Percentiles rank a stretch among this genome's conserved stretches.
Conservation (phyloP, 2,888 invertebrate species). For the Dicyrtoma fusca region DNA sequence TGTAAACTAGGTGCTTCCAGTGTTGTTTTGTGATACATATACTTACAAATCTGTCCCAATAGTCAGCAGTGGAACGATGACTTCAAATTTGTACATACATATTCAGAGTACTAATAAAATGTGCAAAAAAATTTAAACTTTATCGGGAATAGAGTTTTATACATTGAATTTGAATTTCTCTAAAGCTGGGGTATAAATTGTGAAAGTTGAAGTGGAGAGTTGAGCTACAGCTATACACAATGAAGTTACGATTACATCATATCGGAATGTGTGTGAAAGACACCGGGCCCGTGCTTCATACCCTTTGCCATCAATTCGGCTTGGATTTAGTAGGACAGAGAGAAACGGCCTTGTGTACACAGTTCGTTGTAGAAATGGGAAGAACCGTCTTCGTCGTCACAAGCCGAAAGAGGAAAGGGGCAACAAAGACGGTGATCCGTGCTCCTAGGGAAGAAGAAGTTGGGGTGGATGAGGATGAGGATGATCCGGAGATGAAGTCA, state of each 20-base stretch:
- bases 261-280: slow-evolving; percentile 59
- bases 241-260: slow-evolving; percentile 58
- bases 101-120: too few relatives aligned
- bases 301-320: slow-evolving; percentile 57
- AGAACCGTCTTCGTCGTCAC: slow-evolving; percentile 58
- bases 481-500: slow-evolving; percentile 30
- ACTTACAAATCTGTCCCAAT: too few relatives aligned
- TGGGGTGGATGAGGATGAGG: not conserved
- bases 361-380: slow-evolving; percentile 58
- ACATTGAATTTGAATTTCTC: too few relatives aligned
- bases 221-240: too few relatives aligned
- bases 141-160: too few relatives aligned
- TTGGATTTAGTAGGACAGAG: slow-evolving; percentile 53
- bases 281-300: slow-evolving; percentile 55
- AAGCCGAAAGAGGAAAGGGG: slow-evolving; percentile 37
- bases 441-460: not conserved
- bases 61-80: too few relatives aligned
- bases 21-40: too few relatives aligned
- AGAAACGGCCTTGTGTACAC: slow-evolving; percentile 55
- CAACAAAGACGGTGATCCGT: not conserved
- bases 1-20: too few relatives aligned
- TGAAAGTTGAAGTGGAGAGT: too few relatives aligned
- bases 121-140: too few relatives aligned
- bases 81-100: too few relatives aligned
- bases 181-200: too few relatives aligned